Evolutionary conservation across 2,888 invertebrate species (phyloP).

Genomic region (Pandemis heparana): DNA sequence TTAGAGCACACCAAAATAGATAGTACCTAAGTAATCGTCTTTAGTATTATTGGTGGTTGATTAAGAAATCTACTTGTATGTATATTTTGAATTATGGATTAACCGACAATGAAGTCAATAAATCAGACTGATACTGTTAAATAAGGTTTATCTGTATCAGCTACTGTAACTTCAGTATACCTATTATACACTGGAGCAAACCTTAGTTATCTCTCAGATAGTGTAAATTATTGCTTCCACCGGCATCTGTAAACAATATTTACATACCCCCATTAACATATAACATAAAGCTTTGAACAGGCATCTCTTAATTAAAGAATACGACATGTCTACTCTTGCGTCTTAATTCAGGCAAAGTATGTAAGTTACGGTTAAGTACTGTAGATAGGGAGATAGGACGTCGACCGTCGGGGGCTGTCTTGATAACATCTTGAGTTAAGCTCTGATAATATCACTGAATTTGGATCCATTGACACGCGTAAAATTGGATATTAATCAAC

Average conservation of each 20-base stretch:
- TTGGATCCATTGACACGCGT: constrained; percentile 61
- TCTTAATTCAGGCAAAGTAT: constrained; percentile 68
- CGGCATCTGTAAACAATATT: constrained; percentile 52
- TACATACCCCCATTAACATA: constrained; percentile 55
- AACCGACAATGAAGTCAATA: neutral
- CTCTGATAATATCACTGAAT: constrained; percentile 61
- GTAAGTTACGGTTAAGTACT: constrained; percentile 62
- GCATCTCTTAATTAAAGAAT: constrained; percentile 63
- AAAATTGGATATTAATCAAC: constrained; percentile 71
- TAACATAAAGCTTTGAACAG: constrained; percentile 50
- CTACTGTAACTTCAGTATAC: constrained; percentile 15
- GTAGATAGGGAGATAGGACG: constrained; percentile 63
- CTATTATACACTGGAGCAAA: constrained; percentile 34
- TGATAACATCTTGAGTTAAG: constrained; percentile 65
- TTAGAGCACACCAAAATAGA: too few species aligned
- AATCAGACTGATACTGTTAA: neutral
- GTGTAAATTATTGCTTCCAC: constrained; percentile 50
- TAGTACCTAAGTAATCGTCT: neutral
- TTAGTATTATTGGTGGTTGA: neutral
- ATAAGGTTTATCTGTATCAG: neutral
- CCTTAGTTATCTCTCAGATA: constrained; percentile 49
- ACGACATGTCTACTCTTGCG: constrained; percentile 57
- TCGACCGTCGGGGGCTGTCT: constrained; percentile 54
- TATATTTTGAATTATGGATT: neutral
- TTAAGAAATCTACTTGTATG: neutral